Evolutionary conservation across 92 coral and sea anemone genomes (phyloP).

Genomic region (Heteractis magnifica): DNA sequence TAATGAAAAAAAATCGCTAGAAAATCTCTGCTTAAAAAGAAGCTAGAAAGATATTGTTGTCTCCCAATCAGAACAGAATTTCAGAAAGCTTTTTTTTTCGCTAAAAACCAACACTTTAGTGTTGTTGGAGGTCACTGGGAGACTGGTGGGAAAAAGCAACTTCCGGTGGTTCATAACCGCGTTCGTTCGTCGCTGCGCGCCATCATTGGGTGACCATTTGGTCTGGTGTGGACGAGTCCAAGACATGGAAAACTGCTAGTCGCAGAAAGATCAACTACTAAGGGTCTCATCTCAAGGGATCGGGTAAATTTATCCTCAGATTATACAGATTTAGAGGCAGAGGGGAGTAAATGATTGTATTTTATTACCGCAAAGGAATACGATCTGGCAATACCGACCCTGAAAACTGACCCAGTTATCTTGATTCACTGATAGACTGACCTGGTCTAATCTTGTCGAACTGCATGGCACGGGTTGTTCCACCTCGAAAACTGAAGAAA

Average conservation of each 20-base stretch:
- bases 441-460: neutral
- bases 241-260: neutral
- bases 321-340: neutral
- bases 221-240: neutral
- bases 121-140: neutral
- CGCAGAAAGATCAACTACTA: neutral
- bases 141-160: slow-evolving; percentile 20
- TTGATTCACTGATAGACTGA: slow-evolving; percentile 6
- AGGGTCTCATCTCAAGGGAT: neutral
- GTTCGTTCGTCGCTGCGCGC: slow-evolving; percentile 5
- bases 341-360: neutral
- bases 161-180: slow-evolving; percentile 16
- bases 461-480: neutral
- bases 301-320: neutral
- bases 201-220: slow-evolving; percentile 36
- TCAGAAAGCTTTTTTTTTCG: neutral
- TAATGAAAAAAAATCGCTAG: neutral
- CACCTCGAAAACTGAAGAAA: neutral
- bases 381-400: slow-evolving; percentile 14
- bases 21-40: neutral
- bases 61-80: neutral
- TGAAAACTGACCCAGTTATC: slow-evolving; percentile 13
- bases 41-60: neutral
- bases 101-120: slow-evolving; percentile 6
- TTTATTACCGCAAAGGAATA: slow-evolving; percentile 14